Conservation (phyloP, 92 coral and sea anemone genomes). For the Siderastrea siderea region DNA sequence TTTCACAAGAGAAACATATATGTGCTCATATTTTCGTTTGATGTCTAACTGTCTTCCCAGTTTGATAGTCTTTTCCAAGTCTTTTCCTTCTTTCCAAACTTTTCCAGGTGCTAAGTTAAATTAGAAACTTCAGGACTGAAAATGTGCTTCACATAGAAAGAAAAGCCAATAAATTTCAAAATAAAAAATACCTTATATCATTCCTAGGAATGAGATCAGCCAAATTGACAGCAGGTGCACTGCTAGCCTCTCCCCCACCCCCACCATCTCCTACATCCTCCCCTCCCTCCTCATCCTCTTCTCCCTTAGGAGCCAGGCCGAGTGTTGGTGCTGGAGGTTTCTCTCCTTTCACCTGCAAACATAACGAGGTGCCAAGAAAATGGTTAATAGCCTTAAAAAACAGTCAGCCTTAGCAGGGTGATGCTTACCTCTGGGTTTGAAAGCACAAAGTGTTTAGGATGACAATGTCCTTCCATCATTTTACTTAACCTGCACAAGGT, state of each 20-base stretch:
- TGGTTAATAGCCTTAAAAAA: too few species aligned
- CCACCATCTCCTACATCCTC: constrained; percentile 62
- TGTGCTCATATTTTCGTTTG: too few species aligned
- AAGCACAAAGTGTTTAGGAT: too few species aligned
- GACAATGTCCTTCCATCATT: too few species aligned
- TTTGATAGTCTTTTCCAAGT: too few species aligned
- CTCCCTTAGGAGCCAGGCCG: constrained; percentile 79
- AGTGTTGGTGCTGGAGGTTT: constrained; percentile 95
- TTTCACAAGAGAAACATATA: too few species aligned
- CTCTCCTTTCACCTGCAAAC: constrained; percentile 87
- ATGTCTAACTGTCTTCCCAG: too few species aligned
- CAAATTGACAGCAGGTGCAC: constrained; percentile 75
- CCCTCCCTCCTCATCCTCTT: constrained; percentile 67
- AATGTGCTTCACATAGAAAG: too few species aligned
- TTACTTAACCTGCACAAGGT: too few species aligned
- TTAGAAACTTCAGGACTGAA: background rate
- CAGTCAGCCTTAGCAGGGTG: too few species aligned
- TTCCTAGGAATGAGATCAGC: constrained; percentile 97
- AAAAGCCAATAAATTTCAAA: background rate
- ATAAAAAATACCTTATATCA: constrained; percentile 85
- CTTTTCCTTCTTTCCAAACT: too few species aligned
- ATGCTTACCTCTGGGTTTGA: too few species aligned
- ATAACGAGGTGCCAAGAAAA: background rate
- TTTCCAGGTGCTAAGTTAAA: background rate
- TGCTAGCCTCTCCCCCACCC: constrained; percentile 58